Conservation (phyloP, 2,888 invertebrate species). For the Thymelicus acteon region DNA sequence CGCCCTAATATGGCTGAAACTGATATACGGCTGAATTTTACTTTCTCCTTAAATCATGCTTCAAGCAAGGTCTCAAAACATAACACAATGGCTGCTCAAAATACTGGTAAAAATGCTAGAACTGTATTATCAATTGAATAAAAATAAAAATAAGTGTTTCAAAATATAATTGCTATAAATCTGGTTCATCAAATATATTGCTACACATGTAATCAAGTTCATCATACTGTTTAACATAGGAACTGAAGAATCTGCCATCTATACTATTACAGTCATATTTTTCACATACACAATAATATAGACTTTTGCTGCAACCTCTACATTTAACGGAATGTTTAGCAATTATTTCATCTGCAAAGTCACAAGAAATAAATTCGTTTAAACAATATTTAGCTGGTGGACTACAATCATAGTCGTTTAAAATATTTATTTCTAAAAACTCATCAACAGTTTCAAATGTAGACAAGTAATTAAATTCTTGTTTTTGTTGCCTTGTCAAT, state of each 20-base stretch:
- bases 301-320: slow-evolving; percentile 70
- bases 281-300: slow-evolving; percentile 67
- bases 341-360: slow-evolving; percentile 71
- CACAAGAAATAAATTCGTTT: slow-evolving; percentile 65
- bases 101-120: too few species aligned
- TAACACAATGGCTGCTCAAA: too few species aligned
- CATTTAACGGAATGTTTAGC: slow-evolving; percentile 74
- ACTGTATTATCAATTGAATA: too few species aligned
- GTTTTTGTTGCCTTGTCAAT: slow-evolving; percentile 89
- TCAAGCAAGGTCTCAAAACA: too few species aligned
- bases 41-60: too few species aligned
- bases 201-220: slow-evolving; percentile 71
- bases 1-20: too few species aligned
- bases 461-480: slow-evolving; percentile 91
- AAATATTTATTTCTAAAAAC: slow-evolving; percentile 87
- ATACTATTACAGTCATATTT: slow-evolving; percentile 62
- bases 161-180: slow-evolving; percentile 30
- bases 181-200: slow-evolving; percentile 67
- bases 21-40: too few species aligned
- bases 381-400: slow-evolving; percentile 50
- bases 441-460: slow-evolving; percentile 88
- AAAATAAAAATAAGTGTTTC: too few species aligned
- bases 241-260: slow-evolving; percentile 69
- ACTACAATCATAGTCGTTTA: slow-evolving; percentile 61
- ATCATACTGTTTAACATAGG: slow-evolving; percentile 63